Conservation (phyloP, 2,113 vertebrate species). For the Burhinus bistriatus region DNA sequence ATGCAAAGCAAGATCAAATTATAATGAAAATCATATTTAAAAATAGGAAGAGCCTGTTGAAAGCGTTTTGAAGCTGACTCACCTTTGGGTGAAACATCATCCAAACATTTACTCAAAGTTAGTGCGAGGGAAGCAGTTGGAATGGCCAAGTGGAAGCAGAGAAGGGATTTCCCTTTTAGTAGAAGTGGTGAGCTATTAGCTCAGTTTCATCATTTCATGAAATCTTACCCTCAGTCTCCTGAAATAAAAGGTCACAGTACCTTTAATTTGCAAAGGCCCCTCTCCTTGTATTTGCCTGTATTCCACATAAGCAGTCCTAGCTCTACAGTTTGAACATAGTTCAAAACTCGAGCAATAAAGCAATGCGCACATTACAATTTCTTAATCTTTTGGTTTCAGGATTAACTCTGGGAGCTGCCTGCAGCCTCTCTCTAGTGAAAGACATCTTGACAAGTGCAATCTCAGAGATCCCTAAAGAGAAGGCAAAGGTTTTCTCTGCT, state of each 20-base stretch:
- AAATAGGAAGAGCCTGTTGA: neutral
- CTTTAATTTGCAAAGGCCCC: neutral
- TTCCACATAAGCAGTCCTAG: neutral
- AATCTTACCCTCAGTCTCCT: neutral
- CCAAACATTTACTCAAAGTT: neutral
- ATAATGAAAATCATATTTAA: neutral
- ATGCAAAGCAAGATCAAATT: neutral
- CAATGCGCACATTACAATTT: neutral
- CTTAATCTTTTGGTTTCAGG: constrained; percentile 53
- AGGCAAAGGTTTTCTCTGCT: constrained; percentile 71
- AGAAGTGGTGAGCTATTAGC: neutral
- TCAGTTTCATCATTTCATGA: neutral
- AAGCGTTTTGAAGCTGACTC: neutral
- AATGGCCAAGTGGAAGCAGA: neutral
- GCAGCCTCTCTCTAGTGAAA: constrained; percentile 72
- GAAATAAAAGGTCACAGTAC: neutral
- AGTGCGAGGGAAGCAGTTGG: neutral
- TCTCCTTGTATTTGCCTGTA: neutral
- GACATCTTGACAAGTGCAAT: constrained; percentile 66
- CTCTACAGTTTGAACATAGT: neutral
- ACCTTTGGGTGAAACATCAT: neutral
- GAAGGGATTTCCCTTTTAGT: neutral
- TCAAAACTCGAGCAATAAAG: neutral
- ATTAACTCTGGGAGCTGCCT: constrained; percentile 79
- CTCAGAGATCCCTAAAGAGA: constrained; percentile 54